These are phyloP conservation scores for Mythimna lalbum DNA, from an alignment of 2,888 invertebrate species.

Conservation along the genomic window DNA sequence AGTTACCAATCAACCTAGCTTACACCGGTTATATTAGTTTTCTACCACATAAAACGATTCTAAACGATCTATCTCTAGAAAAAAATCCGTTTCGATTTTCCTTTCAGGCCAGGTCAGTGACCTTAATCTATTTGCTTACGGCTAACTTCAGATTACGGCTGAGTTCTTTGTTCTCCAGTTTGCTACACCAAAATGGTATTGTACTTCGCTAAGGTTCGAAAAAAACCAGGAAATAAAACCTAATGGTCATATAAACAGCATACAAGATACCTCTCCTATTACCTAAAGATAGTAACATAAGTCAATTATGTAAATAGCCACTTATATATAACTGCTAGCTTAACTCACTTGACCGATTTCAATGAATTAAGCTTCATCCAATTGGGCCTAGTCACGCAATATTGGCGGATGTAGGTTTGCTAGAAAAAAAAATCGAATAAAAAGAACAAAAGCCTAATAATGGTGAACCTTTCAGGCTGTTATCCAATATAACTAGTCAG, in stretches of 20 bases:
- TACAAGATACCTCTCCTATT: slow-evolving; percentile 3
- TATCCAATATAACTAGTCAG: slow-evolving; percentile 20
- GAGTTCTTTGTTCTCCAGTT: not conserved
- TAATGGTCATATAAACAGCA: not conserved
- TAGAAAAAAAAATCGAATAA: slow-evolving; percentile 20
- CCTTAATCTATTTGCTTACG: slow-evolving; percentile 11
- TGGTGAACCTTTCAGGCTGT: slow-evolving; percentile 5
- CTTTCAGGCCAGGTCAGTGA: slow-evolving; percentile 10
- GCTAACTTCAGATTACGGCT: not conserved
- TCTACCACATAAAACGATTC: not conserved
- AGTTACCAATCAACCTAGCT: not conserved
- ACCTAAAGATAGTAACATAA: slow-evolving; percentile 42
- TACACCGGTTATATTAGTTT: not conserved
- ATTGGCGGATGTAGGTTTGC: slow-evolving; percentile 37
- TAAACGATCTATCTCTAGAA: not conserved
- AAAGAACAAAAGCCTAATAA: slow-evolving; percentile 29
- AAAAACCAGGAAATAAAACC: too few species aligned
- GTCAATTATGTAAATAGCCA: slow-evolving; percentile 50
- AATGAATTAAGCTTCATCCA: slow-evolving; percentile 55
- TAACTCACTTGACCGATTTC: slow-evolving; percentile 55
- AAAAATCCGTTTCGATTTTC: not conserved
- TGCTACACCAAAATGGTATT: not conserved
- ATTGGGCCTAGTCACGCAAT: slow-evolving; percentile 58
- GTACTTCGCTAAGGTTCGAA: too few species aligned
- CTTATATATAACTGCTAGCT: slow-evolving; percentile 47